Evolutionary conservation across 1,140 invertebrate species (phyloP).

Genomic region (Neodiprion virginianus): DNA sequence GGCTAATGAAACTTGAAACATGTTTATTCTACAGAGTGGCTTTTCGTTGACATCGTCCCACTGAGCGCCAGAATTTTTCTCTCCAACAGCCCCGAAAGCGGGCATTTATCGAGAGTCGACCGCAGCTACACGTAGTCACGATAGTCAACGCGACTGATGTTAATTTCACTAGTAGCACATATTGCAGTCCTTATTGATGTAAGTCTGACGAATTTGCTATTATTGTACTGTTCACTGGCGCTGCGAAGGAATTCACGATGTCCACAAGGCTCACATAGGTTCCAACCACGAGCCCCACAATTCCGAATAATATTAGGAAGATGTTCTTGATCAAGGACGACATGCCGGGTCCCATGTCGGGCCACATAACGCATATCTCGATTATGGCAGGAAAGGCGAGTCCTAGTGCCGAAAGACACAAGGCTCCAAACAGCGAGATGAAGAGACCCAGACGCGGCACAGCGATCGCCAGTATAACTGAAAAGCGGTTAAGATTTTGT

Average conservation of each 20-base stretch:
- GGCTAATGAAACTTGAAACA: too few species aligned
- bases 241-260: constrained; percentile 61
- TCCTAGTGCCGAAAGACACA: constrained; percentile 80
- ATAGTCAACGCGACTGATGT: too few species aligned
- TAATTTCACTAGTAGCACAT: too few species aligned
- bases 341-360: constrained; percentile 57
- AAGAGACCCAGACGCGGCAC: constrained; percentile 82
- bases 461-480: constrained; percentile 76
- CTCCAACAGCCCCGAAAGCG: too few species aligned
- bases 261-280: constrained; percentile 72
- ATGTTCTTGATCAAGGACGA: constrained; percentile 65
- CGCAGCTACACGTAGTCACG: too few species aligned
- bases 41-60: too few species aligned
- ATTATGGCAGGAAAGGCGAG: constrained; percentile 85
- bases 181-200: too few species aligned
- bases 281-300: constrained; percentile 73
- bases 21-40: too few species aligned
- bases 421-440: constrained; percentile 85
- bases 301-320: constrained; percentile 69
- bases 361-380: constrained; percentile 72
- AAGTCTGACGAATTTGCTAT: too few species aligned
- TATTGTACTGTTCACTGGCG: too few species aligned
- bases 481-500: constrained; percentile 37
- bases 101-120: too few species aligned
- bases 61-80: too few species aligned